Conservation (phyloP, 1,140 invertebrate genomes). For the Drosophila neocordata region DNA sequence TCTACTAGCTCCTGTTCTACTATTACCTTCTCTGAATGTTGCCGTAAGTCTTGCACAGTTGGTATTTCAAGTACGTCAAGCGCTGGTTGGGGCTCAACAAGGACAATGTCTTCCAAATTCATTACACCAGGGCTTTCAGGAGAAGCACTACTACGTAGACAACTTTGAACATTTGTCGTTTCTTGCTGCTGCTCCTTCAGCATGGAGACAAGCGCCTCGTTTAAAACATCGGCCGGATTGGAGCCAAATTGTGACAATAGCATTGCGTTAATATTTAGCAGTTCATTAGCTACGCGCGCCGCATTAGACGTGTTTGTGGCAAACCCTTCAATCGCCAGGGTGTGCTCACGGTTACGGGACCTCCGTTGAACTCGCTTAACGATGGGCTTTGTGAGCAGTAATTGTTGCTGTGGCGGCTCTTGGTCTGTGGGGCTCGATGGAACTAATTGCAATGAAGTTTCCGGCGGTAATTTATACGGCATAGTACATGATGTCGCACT, state of each 20-base stretch:
- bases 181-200: slow-evolving; percentile 57
- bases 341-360: slow-evolving; percentile 29
- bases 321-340: not conserved
- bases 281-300: slow-evolving; percentile 55
- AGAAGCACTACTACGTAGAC: slow-evolving; percentile 46
- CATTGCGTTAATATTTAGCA: slow-evolving; percentile 55
- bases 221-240: slow-evolving; percentile 59
- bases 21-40: not conserved
- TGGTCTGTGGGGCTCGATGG: slow-evolving; percentile 70
- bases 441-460: slow-evolving; percentile 78
- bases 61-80: slow-evolving; percentile 8
- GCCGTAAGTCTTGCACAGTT: not conserved
- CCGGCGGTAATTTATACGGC: slow-evolving; percentile 77
- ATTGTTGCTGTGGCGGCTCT: slow-evolving; percentile 27
- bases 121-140: slow-evolving; percentile 1
- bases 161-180: slow-evolving; percentile 31
- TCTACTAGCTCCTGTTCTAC: not conserved
- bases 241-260: slow-evolving; percentile 57
- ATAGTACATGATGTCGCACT: slow-evolving; percentile 54
- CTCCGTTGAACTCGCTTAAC: slow-evolving; percentile 49
- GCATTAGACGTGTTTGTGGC: slow-evolving; percentile 40
- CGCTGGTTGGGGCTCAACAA: slow-evolving; percentile 65
- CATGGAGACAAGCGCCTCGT: slow-evolving; percentile 64
- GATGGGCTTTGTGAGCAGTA: slow-evolving; percentile 19
- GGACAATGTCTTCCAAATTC: slow-evolving; percentile 71